Evolutionary conservation across 2,113 vertebrate species (phyloP).

Genomic region (Petaurus breviceps): DNA sequence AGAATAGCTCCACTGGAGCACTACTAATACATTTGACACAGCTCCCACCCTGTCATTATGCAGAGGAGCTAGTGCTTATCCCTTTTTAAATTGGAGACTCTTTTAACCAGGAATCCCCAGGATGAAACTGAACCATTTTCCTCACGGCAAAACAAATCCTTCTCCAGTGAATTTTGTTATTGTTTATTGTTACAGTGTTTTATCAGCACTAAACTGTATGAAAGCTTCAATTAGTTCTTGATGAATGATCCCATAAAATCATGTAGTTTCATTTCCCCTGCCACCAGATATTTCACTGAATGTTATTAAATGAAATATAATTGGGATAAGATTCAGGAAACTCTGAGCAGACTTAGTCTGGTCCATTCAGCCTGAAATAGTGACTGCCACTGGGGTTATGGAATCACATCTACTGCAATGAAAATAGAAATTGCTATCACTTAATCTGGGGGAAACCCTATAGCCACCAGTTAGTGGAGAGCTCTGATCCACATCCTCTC

Average conservation of each 20-base stretch:
- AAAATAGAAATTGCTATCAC: slow-evolving; percentile 44
- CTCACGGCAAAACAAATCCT: slow-evolving; percentile 90
- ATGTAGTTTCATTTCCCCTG: slow-evolving; percentile 95
- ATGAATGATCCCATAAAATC: slow-evolving; percentile 98
- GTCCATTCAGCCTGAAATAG: slow-evolving; percentile 70
- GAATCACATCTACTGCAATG: slow-evolving; percentile 11
- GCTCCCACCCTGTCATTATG: slow-evolving; percentile 88
- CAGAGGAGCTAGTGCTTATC: slow-evolving; percentile 87
- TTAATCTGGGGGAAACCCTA: slow-evolving; percentile 5
- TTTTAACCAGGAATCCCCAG: slow-evolving; percentile 89
- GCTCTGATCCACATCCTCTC: neutral
- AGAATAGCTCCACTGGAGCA: slow-evolving; percentile 95
- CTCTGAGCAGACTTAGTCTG: slow-evolving; percentile 64
- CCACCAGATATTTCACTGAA: slow-evolving; percentile 93
- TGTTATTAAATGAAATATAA: slow-evolving; percentile 92
- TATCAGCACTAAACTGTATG: slow-evolving; percentile 96
- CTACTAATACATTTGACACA: slow-evolving; percentile 93
- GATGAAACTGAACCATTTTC: slow-evolving; percentile 89
- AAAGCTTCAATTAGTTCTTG: slow-evolving; percentile 99
- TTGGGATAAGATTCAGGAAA: slow-evolving; percentile 86
- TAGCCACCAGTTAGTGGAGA: neutral
- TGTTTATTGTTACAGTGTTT: slow-evolving; percentile 93
- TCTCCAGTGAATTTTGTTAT: slow-evolving; percentile 90
- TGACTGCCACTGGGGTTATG: slow-evolving; percentile 52
- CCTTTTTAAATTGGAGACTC: slow-evolving; percentile 87